phyloP scores from a whole-genome alignment of 2,113 vertebrate species.

The sheep (Ovis aries) region ARS-UI_Ramb_v3.0 NC_056063.1:29777001-29777500 shows the following conservation, averaged over 20 bases:
- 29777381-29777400: background rate
- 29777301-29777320: background rate
- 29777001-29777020: conserved; percentile 15
- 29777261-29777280: background rate
- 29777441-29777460: background rate
- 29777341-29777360: background rate
- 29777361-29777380: background rate
- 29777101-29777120: background rate
- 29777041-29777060: background rate
- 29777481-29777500: background rate
- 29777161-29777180: background rate
- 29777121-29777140: background rate
- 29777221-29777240: background rate
- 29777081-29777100: background rate
- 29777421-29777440: background rate
- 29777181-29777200: background rate
- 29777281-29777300: background rate
- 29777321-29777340: background rate
- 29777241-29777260: background rate
- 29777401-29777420: background rate
- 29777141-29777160: background rate
- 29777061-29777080: background rate
- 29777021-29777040: background rate
- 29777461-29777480: background rate
- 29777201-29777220: background rate